phyloP scores from a whole-genome alignment of 2,113 vertebrate genomes.

The Indicator indicator region DNA sequence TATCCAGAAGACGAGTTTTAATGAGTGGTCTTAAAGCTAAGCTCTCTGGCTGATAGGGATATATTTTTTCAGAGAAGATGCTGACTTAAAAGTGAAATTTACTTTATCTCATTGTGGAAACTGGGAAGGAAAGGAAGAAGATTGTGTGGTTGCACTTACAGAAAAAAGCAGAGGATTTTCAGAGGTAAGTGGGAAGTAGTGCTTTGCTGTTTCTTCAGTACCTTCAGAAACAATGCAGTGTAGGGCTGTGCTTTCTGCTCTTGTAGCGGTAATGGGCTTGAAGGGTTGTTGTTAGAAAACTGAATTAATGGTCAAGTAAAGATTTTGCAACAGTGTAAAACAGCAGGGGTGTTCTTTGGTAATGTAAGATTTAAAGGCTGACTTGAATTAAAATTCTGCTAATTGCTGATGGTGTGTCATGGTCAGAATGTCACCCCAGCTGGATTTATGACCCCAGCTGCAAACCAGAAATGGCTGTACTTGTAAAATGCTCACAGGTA shows the following conservation, averaged over 20 bases:
- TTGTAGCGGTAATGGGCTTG: neutral
- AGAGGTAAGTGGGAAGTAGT: neutral
- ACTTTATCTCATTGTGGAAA: neutral
- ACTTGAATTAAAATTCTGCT: neutral
- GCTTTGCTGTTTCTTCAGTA: neutral
- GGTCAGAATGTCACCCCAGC: neutral
- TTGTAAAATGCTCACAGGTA: neutral
- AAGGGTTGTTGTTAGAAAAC: neutral
- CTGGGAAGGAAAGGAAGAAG: neutral
- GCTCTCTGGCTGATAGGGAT: neutral
- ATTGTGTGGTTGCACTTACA: neutral
- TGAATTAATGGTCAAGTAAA: neutral
- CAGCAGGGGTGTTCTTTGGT: neutral
- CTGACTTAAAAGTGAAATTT: neutral
- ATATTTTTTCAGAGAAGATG: neutral
- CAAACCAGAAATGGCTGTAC: neutral
- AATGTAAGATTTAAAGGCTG: neutral
- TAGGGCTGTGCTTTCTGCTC: neutral
- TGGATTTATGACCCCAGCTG: neutral
- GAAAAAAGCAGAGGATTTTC: neutral
- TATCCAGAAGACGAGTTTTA: conserved; percentile 42
- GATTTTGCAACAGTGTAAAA: neutral
- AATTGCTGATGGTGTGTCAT: neutral
- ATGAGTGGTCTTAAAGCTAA: neutral
- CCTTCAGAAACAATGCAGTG: neutral